These are phyloP conservation scores for Pyrrhura leucotis DNA, from an alignment of 2,797 vertebrate genomes.

Conservation along the genomic window DNA sequence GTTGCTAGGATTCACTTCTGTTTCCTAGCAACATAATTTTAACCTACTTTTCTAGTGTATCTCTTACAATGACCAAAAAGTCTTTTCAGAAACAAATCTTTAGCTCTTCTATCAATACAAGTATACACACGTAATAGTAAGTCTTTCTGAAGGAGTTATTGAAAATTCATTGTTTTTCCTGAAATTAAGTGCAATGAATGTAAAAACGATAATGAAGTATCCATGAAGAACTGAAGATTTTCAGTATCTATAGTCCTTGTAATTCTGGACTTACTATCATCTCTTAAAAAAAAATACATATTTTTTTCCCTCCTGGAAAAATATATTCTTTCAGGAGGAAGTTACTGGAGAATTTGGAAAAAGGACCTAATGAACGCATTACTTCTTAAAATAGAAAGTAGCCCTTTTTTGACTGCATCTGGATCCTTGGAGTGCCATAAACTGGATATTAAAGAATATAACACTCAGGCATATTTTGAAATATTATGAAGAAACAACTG, in stretches of 20 bases:
- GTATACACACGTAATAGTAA: not conserved
- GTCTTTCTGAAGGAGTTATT: not conserved
- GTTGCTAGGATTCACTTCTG: conserved; percentile 72
- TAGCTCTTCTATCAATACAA: not conserved
- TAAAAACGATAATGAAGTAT: not conserved
- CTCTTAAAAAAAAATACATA: not conserved
- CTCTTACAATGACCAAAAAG: not conserved
- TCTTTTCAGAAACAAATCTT: conserved; percentile 22
- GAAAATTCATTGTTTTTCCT: not conserved
- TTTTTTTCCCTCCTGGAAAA: not conserved
- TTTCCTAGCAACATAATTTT: conserved; percentile 77
- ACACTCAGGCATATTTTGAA: not conserved
- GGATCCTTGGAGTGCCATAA: not conserved
- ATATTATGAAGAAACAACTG: not conserved
- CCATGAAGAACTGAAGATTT: not conserved
- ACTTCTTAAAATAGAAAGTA: not conserved
- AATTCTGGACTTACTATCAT: not conserved
- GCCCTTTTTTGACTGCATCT: not conserved
- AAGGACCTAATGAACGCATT: not conserved
- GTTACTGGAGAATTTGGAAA: not conserved
- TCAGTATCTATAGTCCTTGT: not conserved
- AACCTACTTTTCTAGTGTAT: conserved; percentile 69
- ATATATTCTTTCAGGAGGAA: not conserved
- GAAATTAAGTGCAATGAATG: not conserved
- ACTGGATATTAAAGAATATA: not conserved